Percentiles rank a stretch among this genome's conserved stretches.
phyloP scores from a whole-genome alignment of 2,113 vertebrate genomes.

The Actenoides hombroni region DNA sequence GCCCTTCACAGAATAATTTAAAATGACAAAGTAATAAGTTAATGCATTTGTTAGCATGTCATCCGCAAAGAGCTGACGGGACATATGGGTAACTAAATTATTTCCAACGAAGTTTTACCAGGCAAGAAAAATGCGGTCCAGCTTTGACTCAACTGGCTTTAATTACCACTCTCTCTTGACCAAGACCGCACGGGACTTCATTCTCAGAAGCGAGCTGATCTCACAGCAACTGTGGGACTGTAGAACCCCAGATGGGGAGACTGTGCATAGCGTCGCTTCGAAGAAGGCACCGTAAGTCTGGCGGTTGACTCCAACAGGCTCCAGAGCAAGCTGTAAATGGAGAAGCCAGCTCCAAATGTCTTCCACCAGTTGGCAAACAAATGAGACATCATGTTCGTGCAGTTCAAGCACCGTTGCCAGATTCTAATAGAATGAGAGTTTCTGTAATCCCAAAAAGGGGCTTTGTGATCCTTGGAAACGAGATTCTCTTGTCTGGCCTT shows the following conservation, averaged over 20 bases:
- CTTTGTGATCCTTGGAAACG: slow-evolving; percentile 54
- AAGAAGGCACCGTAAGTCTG: background rate
- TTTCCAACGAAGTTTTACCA: background rate
- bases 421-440: slow-evolving; percentile 45
- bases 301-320: background rate
- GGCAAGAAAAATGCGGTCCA: background rate
- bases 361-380: slow-evolving; percentile 52
- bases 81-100: background rate
- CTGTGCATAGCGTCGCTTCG: accelerated
- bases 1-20: background rate
- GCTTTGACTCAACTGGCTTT: background rate
- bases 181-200: background rate
- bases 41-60: background rate
- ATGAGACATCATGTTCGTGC: slow-evolving; percentile 39
- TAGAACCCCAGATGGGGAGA: background rate
- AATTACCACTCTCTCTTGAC: background rate
- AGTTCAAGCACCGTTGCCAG: slow-evolving; percentile 34
- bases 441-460: slow-evolving; percentile 30
- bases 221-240: accelerated
- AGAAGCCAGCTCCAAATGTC: background rate
- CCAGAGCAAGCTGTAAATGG: background rate
- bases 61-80: background rate
- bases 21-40: background rate
- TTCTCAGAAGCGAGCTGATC: background rate
- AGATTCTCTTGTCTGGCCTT: slow-evolving; percentile 58